phyloP scores from a whole-genome alignment of 2,113 vertebrate species.

The Eira barbara region DNA sequence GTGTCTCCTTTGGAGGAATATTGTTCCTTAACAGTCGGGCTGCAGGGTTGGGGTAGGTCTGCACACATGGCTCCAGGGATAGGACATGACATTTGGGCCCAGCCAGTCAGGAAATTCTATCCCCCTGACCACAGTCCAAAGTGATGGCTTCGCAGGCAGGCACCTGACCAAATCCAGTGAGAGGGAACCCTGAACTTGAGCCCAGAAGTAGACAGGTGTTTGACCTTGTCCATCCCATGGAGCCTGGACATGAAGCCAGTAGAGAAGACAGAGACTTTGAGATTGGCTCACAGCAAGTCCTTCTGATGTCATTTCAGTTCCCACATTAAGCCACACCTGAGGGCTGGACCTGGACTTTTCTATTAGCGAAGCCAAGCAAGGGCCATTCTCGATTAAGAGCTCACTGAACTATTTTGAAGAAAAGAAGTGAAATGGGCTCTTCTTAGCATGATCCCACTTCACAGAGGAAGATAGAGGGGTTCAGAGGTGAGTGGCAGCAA shows the following conservation, averaged over 20 bases:
- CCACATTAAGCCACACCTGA: background rate
- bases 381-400: background rate
- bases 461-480: background rate
- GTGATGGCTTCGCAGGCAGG: background rate
- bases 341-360: background rate
- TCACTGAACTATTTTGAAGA: background rate
- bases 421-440: background rate
- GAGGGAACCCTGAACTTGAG: background rate
- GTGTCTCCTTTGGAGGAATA: background rate
- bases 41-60: background rate
- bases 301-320: background rate
- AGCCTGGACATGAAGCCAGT: background rate
- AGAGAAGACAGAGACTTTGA: background rate
- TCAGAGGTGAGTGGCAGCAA: background rate
- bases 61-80: background rate
- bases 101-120: background rate
- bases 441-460: background rate
- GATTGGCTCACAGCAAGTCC: background rate
- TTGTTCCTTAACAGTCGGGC: background rate
- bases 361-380: background rate
- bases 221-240: background rate
- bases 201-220: background rate
- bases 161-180: background rate
- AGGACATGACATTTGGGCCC: background rate
- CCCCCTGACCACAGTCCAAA: background rate